phyloP scores from a whole-genome alignment of 2,888 invertebrate genomes.

The Ormyrus rosae region DNA sequence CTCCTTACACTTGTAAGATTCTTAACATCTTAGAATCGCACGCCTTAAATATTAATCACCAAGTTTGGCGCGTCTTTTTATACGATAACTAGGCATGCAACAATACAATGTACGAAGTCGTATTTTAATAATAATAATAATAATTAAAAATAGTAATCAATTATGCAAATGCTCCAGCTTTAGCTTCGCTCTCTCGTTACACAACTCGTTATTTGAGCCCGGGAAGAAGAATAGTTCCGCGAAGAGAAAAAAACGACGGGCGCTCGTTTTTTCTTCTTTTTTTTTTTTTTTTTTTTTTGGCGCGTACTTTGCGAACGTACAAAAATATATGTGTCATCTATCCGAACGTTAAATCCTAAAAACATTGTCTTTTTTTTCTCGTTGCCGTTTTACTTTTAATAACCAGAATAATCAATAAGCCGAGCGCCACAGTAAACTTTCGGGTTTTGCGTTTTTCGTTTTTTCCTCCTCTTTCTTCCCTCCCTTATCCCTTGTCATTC shows the following conservation, averaged over 20 bases:
- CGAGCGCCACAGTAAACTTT: conserved; percentile 60
- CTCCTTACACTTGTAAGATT: conserved; percentile 48
- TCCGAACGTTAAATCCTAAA: conserved; percentile 73
- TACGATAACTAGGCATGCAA: conserved; percentile 74
- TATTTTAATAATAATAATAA: conserved; percentile 38
- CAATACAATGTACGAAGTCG: conserved; percentile 69
- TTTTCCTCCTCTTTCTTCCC: conserved; percentile 1
- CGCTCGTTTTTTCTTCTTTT: conserved; percentile 50
- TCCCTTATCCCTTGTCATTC: background rate
- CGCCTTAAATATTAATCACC: conserved; percentile 48
- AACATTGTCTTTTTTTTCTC: conserved; percentile 65
- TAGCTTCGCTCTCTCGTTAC: conserved; percentile 45
- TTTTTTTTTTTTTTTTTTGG: conserved; percentile 37
- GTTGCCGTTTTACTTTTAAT: conserved; percentile 52
- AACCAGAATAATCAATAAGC: conserved; percentile 63
- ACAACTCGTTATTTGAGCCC: conserved; percentile 73
- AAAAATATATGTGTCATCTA: conserved; percentile 75
- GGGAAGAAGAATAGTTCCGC: conserved; percentile 66
- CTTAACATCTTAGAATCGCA: conserved; percentile 52
- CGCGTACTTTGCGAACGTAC: conserved; percentile 70
- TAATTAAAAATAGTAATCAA: conserved; percentile 70
- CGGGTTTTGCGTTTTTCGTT: background rate
- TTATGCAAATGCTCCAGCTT: conserved; percentile 58
- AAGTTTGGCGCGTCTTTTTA: conserved; percentile 55
- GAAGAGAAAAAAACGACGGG: conserved; percentile 56